Evolutionary conservation across 2,113 vertebrate species (phyloP), one percentile per base, ranked within the genome.

Genomic region (Phocoena phocoena): DNA sequence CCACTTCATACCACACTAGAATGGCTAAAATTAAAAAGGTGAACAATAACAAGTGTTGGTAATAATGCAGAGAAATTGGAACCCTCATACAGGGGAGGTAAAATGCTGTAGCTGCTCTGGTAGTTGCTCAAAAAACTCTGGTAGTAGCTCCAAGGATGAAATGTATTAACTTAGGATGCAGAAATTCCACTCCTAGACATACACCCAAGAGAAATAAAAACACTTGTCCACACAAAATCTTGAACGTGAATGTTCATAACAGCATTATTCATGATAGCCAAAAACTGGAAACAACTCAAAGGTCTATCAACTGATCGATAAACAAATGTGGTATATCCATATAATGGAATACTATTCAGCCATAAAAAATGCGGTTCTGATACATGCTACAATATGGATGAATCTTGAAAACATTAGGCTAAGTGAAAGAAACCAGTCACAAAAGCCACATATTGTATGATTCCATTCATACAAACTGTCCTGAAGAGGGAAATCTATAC

Each of bases 31-130:
- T 74, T 25, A 77, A 88, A 94, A 74, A 12, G 21, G 58, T 12
- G n/a, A 65, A 83, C 58, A 77, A 70, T 67, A 91, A 7, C 21
- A 80, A 73, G 62, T 47, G 6, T 33, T 63, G 44, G 0, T 15
- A 65, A 88, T 18, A 15, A 71, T 18, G 6, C 41, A 28, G 9
- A 36, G 36, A 68, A 93, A 79, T 1, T 47, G 7, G 31, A 90
- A 14, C 8, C 1, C 3, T 41, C 0, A 2, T 13, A 13, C 6
- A 20, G 9, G 33, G n/a, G 26, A 74, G 28, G 14, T 26, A 65
- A 85, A 91, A 65, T 58, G 13, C 3, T 53, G 0, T 44, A 53
- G 23, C 6, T 82, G 31, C 50, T 82, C 88, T 89, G 25, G 21
- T 36, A 58, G 53, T 26, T 81, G 33, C 53, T 58, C 53, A 41